Percentiles rank a stretch among this genome's conserved stretches.
These are phyloP conservation scores for Cephalopholis sonnerati DNA, from an alignment of 2,113 vertebrate species.

Conservation along the genomic window DNA sequence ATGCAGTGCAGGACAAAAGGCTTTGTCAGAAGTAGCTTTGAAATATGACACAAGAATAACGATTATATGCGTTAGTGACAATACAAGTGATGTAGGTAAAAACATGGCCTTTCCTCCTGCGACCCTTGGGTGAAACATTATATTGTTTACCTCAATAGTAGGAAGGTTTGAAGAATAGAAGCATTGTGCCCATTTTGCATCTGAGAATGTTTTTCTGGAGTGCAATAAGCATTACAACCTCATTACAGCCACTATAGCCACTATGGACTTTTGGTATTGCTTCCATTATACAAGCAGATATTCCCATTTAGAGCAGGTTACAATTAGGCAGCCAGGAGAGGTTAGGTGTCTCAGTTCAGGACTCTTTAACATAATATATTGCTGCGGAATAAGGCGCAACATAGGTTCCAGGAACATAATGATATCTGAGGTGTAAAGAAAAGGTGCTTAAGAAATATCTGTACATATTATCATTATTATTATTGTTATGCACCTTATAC, in stretches of 20 bases:
- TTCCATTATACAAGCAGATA: neutral
- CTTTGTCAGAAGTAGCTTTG: neutral
- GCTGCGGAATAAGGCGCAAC: neutral
- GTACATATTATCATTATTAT: neutral
- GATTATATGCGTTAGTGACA: neutral
- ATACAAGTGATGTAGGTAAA: neutral
- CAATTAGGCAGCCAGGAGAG: neutral
- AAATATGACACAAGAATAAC: neutral
- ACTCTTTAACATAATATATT: neutral
- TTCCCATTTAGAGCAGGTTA: neutral
- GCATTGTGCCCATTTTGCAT: neutral
- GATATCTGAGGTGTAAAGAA: neutral
- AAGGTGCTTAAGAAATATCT: neutral
- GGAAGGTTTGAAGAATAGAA: neutral
- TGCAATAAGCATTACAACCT: neutral
- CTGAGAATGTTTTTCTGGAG: neutral
- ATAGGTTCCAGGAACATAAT: neutral
- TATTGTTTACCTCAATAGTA: neutral
- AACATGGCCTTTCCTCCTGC: neutral
- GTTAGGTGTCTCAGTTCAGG: neutral
- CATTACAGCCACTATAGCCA: neutral
- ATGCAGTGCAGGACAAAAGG: neutral
- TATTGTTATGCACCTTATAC: no score
- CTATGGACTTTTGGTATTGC: neutral
- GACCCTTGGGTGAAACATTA: neutral